phyloP scores from a whole-genome alignment of 1,140 invertebrate genomes.

The Macrobrachium rosenbergii region DNA sequence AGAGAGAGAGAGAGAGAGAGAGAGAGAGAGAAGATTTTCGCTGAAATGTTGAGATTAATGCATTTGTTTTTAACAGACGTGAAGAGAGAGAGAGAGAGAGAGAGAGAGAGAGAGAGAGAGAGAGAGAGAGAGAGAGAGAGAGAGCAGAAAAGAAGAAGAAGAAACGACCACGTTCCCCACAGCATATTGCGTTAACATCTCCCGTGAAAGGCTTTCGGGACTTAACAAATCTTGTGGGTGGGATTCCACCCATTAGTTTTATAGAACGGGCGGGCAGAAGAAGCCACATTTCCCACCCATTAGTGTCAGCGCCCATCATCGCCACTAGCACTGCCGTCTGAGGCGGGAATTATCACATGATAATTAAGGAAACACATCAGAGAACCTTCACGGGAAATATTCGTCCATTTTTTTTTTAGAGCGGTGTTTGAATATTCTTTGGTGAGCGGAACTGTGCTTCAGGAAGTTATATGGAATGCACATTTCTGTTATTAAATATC shows the following conservation, averaged over 20 bases:
- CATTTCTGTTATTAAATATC: background rate
- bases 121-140: background rate
- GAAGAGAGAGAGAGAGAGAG: background rate
- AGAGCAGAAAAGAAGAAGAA: background rate
- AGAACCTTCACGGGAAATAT: background rate
- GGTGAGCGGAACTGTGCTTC: background rate
- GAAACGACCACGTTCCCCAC: background rate
- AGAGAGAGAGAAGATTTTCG: too few species aligned
- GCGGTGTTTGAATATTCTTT: background rate
- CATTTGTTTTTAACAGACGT: too few species aligned
- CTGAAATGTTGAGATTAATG: too few species aligned
- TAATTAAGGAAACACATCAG: too few species aligned
- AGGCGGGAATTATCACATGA: too few species aligned
- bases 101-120: background rate
- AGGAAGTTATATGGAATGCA: background rate
- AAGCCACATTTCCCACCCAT: too few species aligned
- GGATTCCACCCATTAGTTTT: too few species aligned
- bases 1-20: too few species aligned
- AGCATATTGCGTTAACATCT: slow-evolving; percentile 2
- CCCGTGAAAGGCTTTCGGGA: background rate
- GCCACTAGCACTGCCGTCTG: too few species aligned
- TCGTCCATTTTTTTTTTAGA: background rate
- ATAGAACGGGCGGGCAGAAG: too few species aligned
- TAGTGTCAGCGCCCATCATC: too few species aligned
- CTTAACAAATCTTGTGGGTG: too few species aligned